Conservation (phyloP, 2,888 invertebrate genomes). For the Anoplius nigerrimus region DNA sequence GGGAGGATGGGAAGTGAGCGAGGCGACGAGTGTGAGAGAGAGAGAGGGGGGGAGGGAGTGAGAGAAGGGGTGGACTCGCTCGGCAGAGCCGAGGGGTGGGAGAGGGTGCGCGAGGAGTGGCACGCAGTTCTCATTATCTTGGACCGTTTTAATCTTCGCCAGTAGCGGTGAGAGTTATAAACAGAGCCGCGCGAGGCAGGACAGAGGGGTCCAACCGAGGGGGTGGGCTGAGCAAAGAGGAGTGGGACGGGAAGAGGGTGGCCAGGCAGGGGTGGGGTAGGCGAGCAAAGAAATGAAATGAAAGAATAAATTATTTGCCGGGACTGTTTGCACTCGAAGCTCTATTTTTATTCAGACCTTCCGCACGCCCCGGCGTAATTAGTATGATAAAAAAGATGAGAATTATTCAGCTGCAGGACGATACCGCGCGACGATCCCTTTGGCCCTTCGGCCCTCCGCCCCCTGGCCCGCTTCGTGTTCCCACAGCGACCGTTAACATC, state of each 20-base stretch:
- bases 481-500: too few relatives aligned
- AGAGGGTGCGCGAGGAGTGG: conserved; percentile 36
- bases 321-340: conserved; percentile 39
- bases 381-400: conserved; percentile 38
- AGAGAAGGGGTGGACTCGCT: conserved; percentile 21
- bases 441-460: too few relatives aligned
- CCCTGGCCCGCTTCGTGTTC: background rate
- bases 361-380: conserved; percentile 39
- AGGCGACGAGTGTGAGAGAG: background rate
- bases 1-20: conserved; percentile 1
- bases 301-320: conserved; percentile 64
- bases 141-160: conserved; percentile 66
- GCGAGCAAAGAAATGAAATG: conserved; percentile 58
- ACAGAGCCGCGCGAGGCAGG: conserved; percentile 42
- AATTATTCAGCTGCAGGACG: conserved; percentile 30
- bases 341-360: conserved; percentile 35
- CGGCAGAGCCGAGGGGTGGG: conserved; percentile 16
- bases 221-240: background rate
- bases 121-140: conserved; percentile 65
- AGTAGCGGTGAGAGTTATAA: conserved; percentile 59
- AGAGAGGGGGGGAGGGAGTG: background rate
- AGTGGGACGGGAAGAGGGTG: too few relatives aligned
- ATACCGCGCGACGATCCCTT: conserved; percentile 26
- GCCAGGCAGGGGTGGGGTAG: too few relatives aligned
- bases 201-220: conserved; percentile 24